Evolutionary conservation across 2,113 vertebrate genomes (phyloP).

Genomic region (Prolemur simus): DNA sequence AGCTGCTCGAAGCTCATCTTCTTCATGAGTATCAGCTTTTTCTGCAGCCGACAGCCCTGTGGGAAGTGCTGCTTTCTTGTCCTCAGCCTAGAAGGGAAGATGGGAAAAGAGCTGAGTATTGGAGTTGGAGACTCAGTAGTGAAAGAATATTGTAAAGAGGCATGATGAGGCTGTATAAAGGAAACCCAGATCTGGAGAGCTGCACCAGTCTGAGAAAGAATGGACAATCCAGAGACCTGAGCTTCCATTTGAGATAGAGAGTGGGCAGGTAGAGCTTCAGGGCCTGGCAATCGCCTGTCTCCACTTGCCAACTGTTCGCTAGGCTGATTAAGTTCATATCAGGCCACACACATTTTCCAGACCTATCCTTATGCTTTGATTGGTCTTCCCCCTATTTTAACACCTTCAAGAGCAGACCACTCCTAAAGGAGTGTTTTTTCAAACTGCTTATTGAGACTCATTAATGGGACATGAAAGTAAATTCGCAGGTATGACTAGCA

Average conservation of each 20-base stretch:
- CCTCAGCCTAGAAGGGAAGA: slow-evolving; percentile 85
- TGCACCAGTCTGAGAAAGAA: no score
- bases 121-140: background rate
- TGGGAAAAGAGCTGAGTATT: background rate
- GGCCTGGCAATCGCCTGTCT: background rate
- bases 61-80: slow-evolving; percentile 83
- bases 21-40: slow-evolving; percentile 86
- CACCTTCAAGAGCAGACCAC: background rate
- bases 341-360: background rate
- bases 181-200: background rate
- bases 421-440: background rate
- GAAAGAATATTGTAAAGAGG: background rate
- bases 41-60: slow-evolving; percentile 80
- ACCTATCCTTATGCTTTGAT: background rate
- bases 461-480: background rate
- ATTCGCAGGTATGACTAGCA: background rate
- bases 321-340: background rate
- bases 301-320: background rate
- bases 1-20: slow-evolving; percentile 91
- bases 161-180: background rate
- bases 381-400: background rate
- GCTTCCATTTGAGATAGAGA: background rate
- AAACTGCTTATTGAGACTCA: background rate
- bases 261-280: accelerated
- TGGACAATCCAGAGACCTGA: background rate